Base-by-base conservation (phyloP, 2,797 vertebrate genomes). In the Presbytis comata region DNA sequence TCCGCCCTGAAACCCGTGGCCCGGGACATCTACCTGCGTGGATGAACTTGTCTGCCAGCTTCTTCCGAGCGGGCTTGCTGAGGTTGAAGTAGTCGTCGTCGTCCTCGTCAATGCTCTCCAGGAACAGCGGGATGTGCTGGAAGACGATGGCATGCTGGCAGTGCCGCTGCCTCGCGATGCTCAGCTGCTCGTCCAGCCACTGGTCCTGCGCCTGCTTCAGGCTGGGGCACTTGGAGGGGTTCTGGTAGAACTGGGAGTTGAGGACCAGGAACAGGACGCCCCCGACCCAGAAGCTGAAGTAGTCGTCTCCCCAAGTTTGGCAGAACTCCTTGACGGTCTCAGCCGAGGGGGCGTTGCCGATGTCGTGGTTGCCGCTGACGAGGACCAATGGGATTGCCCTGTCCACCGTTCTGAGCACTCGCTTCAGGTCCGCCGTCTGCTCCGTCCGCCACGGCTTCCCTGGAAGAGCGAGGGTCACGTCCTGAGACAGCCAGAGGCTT, bases 201-300 rank as follows among this genome's bases (percentile, higher is more conserved):
- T n/a, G 96, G 89, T 99, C 99, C 97, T 99, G 99, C 86, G 99
- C 99, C 95, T 99, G 98, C 98, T 99, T 99, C 96, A 99, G 98
- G 91, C 99, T 97, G 0, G 99, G 99, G 98, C 99, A 99, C 90
- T 98, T 98, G 1, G 99, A 99, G 76, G 99, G 98, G 80, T 99
- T 99, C 0, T 98, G 99, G 97, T 99, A 99, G 16, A 99, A 98
- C 99, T 99, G 99, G 87, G 99, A 99, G 98, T 99, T 99, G 97
- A 99, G 99, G 91, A 99, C 99, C 50, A 99, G 99, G 98, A 99
- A 99, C 96, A 99, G 98, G 95, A 99, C 99, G 0, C 99, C 99
- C 8, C 99, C 99, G 3, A 99, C 99, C 99, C 99, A 99, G 98
- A 99, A 99, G 98, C 99, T 99, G 98, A 99, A 99, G 98, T 99